Evolutionary conservation across 2,888 invertebrate species (phyloP), one percentile per base, ranked within the genome.

Genomic region (Hirtodrosophila cameraria): DNA sequence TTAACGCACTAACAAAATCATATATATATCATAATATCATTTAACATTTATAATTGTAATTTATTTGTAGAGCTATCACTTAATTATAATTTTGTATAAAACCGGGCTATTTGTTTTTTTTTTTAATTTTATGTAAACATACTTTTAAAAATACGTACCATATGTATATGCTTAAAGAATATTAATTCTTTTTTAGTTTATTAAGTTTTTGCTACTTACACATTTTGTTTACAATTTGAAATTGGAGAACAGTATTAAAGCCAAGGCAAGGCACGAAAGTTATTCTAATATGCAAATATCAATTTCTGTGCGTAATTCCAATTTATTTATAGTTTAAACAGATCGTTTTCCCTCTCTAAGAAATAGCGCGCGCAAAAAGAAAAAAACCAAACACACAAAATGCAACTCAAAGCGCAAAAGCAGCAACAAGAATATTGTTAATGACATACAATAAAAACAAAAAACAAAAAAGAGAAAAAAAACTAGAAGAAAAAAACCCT

Each of bases 211-310:
- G 78, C 75, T 67, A 79, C 63, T 73, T 75, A 81, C n/a, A 23
- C 39, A 36, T 54, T 80, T 77, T 72, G 65, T 75, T 75, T 62
- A 73, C 76, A 79, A 82, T 81, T 81, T 61, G 46, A 81, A 81
- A 80, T 81, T 81, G 80, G 83, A 83, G 77, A 81, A 80, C 83
- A 81, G 80, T 81, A 81, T 81, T 81, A 81, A 80, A 62, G 77
- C 83, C 81, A 41, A 61, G 70, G 68, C 66, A 82, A 61, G 74
- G 80, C 74, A 55, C 63, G 54, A 65, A 59, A 57, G 53, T 67
- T 71, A 75, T 58, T 55, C 46, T 53, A 42, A 64, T 63, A 66
- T 75, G 62, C 57, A 57, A 72, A 66, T 71, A 73, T 65, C 60
- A 50, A 65, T 59, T 62, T 73, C 65, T 64, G 79, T 62, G 75